Base-by-base conservation (phyloP, 2,113 vertebrate species). In the Nymphicus hollandicus region DNA sequence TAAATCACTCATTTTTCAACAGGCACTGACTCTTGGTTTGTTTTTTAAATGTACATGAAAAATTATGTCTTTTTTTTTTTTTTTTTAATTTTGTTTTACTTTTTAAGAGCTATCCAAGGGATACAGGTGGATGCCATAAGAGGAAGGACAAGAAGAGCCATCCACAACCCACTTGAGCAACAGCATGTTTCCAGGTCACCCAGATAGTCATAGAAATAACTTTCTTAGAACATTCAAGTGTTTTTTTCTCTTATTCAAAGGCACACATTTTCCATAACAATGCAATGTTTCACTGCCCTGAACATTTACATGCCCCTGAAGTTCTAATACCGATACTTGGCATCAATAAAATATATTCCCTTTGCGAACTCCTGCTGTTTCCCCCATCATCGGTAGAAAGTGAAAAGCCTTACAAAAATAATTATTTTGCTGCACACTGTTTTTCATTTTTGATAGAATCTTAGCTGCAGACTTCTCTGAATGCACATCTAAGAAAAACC, bases 381-480 rank as follows among this genome's bases (percentile, higher is more conserved):
- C 92, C 88, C 63, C 95, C 80, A 88, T 95, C 91, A 78, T 71
- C 0, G 2, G 95, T 93, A 96, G 96, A 95, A 97, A 80, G 94
- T 41, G 65, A 94, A 95, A 92, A 86, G 95, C 74, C 88, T 91
- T 88, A 91, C 91, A 90, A 97, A 97, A 97, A 95, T 96, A 97
- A 97, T 97, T 96, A 96, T 96, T 97, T 96, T 96, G 91, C 96
- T 96, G 91, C 94, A 92, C 81, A 91, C 83, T 90, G 95, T 27
- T 97, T 92, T 95, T 97, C 83, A 92, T 95, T 96, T 96, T 94
- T 96, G 93, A 95, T 95, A 93, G 93, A 94, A 91, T 95, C 94
- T 88, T 93, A 95, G 93, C 93, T 2, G 8, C 85, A 88, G 89
- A 93, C 89, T 91, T 84, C 87, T 94, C 91, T 91, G 86, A 97